phyloP scores from a whole-genome alignment of 1,140 invertebrate species.

The Sitodiplosis mosellana region DNA sequence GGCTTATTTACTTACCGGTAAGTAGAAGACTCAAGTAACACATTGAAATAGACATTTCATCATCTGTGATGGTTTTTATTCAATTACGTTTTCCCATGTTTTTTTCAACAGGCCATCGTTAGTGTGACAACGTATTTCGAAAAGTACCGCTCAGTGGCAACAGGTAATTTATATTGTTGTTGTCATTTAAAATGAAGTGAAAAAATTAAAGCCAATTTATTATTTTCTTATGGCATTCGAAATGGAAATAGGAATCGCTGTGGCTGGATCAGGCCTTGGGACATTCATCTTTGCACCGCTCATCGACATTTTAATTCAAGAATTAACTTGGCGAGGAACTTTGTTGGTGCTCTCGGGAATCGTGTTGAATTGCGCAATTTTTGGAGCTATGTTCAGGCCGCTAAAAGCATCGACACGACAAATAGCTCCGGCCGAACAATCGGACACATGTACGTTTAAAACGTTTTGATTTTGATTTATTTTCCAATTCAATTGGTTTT shows the following conservation, averaged over 20 bases:
- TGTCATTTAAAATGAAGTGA: not conserved
- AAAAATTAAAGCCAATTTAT: not conserved
- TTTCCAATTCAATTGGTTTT: no score
- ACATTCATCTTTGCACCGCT: conserved; percentile 69
- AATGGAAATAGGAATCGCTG: conserved; percentile 72
- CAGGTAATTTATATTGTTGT: no score
- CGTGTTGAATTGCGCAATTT: conserved; percentile 63
- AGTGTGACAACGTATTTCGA: conserved; percentile 92
- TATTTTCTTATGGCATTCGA: conserved; percentile 1
- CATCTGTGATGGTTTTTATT: no score
- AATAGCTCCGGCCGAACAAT: no score
- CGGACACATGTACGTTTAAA: no score
- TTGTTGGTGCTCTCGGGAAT: conserved; percentile 66
- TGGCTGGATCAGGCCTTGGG: conserved; percentile 81
- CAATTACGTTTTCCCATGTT: no score
- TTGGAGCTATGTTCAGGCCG: conserved; percentile 67
- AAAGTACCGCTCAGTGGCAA: conserved; percentile 73
- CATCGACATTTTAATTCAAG: conserved; percentile 40
- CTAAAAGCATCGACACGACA: conserved; percentile 19
- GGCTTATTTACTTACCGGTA: conserved; percentile 29
- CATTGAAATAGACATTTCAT: not conserved
- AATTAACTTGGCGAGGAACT: conserved; percentile 49
- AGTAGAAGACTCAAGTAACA: not conserved
- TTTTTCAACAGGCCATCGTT: conserved; percentile 85
- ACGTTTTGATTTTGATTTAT: no score